Percentiles rank a stretch among this genome's conserved stretches.
These are phyloP conservation scores for Leptodactylus fuscus DNA, from an alignment of 2,113 vertebrate genomes.

Conservation along the genomic window DNA sequence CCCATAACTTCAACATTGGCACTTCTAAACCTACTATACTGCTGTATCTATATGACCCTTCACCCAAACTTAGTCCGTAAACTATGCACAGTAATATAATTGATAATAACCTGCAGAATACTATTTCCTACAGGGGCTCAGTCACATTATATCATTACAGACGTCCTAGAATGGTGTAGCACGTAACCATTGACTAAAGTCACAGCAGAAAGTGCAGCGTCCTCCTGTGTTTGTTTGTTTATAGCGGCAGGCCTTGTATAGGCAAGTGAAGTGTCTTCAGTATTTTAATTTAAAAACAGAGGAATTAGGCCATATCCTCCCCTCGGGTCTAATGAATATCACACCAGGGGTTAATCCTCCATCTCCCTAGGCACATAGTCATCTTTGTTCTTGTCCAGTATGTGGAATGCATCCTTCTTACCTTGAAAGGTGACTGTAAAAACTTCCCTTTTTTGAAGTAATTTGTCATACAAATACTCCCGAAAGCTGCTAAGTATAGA, in stretches of 20 bases:
- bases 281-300: slow-evolving; percentile 33
- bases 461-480: slow-evolving; percentile 54
- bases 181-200: neutral
- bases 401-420: slow-evolving; percentile 45
- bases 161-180: neutral
- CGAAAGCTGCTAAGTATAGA: slow-evolving; percentile 52
- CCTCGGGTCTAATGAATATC: slow-evolving; percentile 49
- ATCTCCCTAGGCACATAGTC: slow-evolving; percentile 37
- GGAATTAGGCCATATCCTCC: neutral
- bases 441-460: slow-evolving; percentile 38
- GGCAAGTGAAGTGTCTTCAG: neutral
- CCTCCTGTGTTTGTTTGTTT: slow-evolving; percentile 45
- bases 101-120: neutral
- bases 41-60: no score
- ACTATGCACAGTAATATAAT: neutral
- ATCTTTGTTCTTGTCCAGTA: slow-evolving; percentile 46
- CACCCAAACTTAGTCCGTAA: no score
- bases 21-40: no score
- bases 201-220: neutral
- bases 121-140: neutral
- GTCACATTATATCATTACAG: neutral
- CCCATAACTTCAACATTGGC: no score
- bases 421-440: slow-evolving; percentile 53
- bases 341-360: slow-evolving; percentile 48
- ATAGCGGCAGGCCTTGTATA: slow-evolving; percentile 6